Base-by-base conservation (phyloP, 2,797 vertebrate genomes). In the Monodelphis domestica region DNA sequence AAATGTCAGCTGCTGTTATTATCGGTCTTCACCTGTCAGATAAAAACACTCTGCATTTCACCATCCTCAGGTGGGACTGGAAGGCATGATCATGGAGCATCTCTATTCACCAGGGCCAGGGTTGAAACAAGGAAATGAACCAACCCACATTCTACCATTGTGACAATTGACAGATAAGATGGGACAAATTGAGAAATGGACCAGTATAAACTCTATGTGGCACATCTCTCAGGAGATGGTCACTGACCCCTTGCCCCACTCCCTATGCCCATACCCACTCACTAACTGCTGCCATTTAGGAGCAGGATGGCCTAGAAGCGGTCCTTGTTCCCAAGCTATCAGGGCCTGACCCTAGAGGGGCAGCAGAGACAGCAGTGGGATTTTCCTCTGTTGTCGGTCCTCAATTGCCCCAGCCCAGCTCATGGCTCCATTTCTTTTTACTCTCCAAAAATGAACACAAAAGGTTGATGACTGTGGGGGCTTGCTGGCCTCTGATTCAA, bases 181-280 rank as follows among this genome's bases (percentile, higher is more conserved):
- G 38, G 10, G 70, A 84, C 38, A 45, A 30, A 84, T 21, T 45
- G 38, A 38, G 38, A 84, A 24, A 26, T 45, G 70, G 38, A 45
- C 6, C 38, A 45, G 21, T 24, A 21, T 3, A 5, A 84, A 70
- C n/a, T 3, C 7, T 0, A 0, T 0, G 1, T 4, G 38, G 33
- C 33, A 17, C 15, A 2, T 17, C 14, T 70, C 59, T 38, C 33
- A 17, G 59, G 70, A 84, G 38, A 84, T 50, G 38, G 38, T 38
- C 38, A 24, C 70, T 45, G 70, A 4, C 21, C 70, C n/a, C 2
- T 17, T 3, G n/a, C n/a, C 21, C 21, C 21, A 11, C 30, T 70
- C 59, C 33, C 59, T 38, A 5, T 5, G 33, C 59, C 33, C 33
- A n/a, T n/a, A 33, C 14, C 12, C 14, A 24, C 9, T 45, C 38